These are phyloP conservation scores for Anastatus disparis DNA, from an alignment of 1,140 invertebrate genomes.

Conservation along the genomic window DNA sequence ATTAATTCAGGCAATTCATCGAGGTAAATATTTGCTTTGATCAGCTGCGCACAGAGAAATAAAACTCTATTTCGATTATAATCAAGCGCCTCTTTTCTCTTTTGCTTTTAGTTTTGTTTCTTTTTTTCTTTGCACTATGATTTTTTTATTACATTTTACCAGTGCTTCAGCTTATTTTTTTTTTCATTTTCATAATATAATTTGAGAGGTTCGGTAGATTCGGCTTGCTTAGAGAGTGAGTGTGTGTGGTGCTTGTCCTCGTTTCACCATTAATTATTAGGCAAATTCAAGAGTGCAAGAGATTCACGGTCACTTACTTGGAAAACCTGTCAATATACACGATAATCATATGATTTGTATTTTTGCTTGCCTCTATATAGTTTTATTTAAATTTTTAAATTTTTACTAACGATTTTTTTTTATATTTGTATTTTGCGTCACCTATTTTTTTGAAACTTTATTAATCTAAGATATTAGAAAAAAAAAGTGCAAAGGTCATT, in stretches of 20 bases:
- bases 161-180: too few species aligned
- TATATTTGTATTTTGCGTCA: slow-evolving; percentile 32
- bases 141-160: too few species aligned
- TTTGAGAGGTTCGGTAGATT: too few species aligned
- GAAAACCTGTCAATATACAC: slow-evolving; percentile 66
- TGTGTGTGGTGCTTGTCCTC: slow-evolving; percentile 37
- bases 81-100: neutral
- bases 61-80: slow-evolving; percentile 11
- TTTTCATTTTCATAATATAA: slow-evolving; percentile 22
- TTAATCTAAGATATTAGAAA: too few species aligned
- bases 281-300: slow-evolving; percentile 49
- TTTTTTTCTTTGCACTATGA: too few species aligned
- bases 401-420: slow-evolving; percentile 42
- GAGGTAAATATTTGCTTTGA: slow-evolving; percentile 30
- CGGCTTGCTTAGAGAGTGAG: too few species aligned
- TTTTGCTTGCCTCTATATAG: too few species aligned
- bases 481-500: slow-evolving; percentile 22
- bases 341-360: slow-evolving; percentile 58
- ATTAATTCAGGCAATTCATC: slow-evolving; percentile 25
- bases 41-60: slow-evolving; percentile 16
- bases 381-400: neutral
- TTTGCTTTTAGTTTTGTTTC: neutral
- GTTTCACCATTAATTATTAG: slow-evolving; percentile 23
- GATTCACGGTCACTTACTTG: slow-evolving; percentile 62
- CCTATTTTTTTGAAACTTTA: slow-evolving; percentile 24